Percentiles rank a stretch among this genome's conserved stretches.
These are phyloP conservation scores for Hippocampus mohnikei DNA, from an alignment of 2,113 vertebrate species.

Conservation along the genomic window DNA sequence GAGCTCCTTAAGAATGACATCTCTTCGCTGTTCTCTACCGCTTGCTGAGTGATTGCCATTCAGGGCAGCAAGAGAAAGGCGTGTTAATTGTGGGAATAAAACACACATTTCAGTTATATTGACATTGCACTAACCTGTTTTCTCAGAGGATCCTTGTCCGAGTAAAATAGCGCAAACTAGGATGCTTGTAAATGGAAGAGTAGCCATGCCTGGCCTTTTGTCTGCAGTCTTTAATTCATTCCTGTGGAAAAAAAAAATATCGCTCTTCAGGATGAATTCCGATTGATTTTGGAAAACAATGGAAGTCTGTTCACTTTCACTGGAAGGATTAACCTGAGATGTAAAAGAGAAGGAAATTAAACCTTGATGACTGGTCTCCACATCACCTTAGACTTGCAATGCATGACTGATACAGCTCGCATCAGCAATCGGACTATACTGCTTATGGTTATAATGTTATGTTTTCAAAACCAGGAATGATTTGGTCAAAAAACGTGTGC, in stretches of 20 bases:
- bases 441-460: too few relatives aligned
- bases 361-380: conserved; percentile 65
- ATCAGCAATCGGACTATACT: background rate
- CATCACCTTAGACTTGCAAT: conserved; percentile 56
- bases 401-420: conserved; percentile 22
- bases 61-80: conserved; percentile 1
- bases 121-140: conserved; percentile 58
- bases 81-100: background rate
- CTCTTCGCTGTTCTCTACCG: conserved; percentile 46
- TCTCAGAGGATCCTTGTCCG: conserved; percentile 40
- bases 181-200: conserved; percentile 39
- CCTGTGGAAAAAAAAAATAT: conserved; percentile 42
- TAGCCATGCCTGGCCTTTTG: conserved; percentile 59
- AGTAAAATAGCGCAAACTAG: conserved; percentile 62
- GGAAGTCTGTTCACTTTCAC: conserved; percentile 8
- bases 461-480: too few relatives aligned
- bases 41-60: conserved; percentile 38
- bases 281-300: conserved; percentile 2
- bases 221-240: conserved; percentile 57
- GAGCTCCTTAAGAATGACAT: conserved; percentile 63
- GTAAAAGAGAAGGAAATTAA: conserved; percentile 53
- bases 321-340: conserved; percentile 32
- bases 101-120: background rate
- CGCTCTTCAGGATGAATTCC: conserved; percentile 14
- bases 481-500: too few relatives aligned